Evolutionary conservation across 2,797 vertebrate genomes (phyloP).

Genomic region (Serranus cabrilla): DNA sequence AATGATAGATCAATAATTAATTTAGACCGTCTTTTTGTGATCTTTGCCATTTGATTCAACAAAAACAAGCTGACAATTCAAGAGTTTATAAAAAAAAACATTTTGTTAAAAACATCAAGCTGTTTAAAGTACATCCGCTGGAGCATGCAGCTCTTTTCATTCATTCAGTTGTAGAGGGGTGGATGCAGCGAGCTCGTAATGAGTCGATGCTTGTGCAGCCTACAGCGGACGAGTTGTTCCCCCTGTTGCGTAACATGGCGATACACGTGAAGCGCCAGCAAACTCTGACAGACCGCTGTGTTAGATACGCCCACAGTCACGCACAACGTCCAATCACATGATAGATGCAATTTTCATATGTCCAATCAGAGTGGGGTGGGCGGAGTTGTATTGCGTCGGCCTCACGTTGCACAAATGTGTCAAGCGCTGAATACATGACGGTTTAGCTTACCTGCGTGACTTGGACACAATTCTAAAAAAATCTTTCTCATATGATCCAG

Average conservation of each 20-base stretch:
- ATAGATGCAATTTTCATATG: accelerated
- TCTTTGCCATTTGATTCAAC: background rate
- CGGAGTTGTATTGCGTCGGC: conserved; percentile 27
- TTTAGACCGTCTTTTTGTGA: background rate
- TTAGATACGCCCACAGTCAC: conserved; percentile 18
- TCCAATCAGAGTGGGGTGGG: conserved; percentile 71
- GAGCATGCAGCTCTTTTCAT: conserved; percentile 3
- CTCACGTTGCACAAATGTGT: conserved; percentile 87
- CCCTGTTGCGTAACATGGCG: conserved; percentile 79
- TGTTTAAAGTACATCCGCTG: background rate
- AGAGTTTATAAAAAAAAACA: background rate
- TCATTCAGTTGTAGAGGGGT: conserved; percentile 15
- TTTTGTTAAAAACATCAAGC: background rate
- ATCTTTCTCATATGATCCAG: background rate
- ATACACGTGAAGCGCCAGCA: conserved; percentile 79
- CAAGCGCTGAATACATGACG: conserved; percentile 45
- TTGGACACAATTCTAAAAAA: conserved; percentile 10
- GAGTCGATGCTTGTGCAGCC: background rate
- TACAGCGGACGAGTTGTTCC: conserved; percentile 39
- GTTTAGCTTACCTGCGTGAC: conserved; percentile 33
- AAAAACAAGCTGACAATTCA: background rate
- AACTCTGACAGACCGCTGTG: background rate
- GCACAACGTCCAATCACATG: conserved; percentile 28
- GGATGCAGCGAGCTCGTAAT: background rate
- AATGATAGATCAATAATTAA: background rate